Evolutionary conservation across 64 coral and sea anemone species (phyloP).

Genomic region (Actinia equina): DNA sequence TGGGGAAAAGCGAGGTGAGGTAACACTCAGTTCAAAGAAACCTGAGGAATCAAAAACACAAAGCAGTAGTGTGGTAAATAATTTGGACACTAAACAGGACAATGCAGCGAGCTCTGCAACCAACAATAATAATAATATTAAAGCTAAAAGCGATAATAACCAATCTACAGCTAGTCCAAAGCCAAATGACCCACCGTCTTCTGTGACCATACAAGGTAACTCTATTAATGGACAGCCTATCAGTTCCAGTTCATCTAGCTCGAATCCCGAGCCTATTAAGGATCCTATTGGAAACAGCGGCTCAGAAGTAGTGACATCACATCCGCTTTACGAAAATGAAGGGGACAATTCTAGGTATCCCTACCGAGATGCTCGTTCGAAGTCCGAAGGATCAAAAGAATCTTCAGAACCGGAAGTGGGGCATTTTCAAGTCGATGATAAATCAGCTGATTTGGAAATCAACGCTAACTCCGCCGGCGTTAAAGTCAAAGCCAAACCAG

Average conservation of each 20-base stretch:
- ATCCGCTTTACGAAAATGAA: constrained; percentile 13
- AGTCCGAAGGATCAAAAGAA: background rate
- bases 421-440: constrained; percentile 98
- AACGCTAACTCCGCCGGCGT: constrained; percentile 95
- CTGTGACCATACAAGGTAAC: constrained; percentile 22
- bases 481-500: constrained; percentile 97
- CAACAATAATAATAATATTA: background rate
- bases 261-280: constrained; percentile 31
- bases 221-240: constrained; percentile 19
- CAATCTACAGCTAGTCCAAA: background rate
- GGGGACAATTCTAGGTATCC: background rate
- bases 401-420: constrained; percentile 21
- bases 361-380: background rate
- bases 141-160: background rate
- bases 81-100: background rate
- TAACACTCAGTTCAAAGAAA: background rate
- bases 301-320: constrained; percentile 76
- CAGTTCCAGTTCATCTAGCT: background rate
- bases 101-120: background rate
- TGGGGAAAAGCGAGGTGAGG: background rate
- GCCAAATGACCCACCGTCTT: background rate
- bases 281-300: constrained; percentile 79
- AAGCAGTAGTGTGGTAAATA: background rate
- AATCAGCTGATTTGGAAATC: constrained; percentile 95
- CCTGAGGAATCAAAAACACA: background rate